Percentiles rank a stretch among this genome's conserved stretches.
phyloP scores from a whole-genome alignment of 1,140 invertebrate species.

The Anoplolepis gracilipes region DNA sequence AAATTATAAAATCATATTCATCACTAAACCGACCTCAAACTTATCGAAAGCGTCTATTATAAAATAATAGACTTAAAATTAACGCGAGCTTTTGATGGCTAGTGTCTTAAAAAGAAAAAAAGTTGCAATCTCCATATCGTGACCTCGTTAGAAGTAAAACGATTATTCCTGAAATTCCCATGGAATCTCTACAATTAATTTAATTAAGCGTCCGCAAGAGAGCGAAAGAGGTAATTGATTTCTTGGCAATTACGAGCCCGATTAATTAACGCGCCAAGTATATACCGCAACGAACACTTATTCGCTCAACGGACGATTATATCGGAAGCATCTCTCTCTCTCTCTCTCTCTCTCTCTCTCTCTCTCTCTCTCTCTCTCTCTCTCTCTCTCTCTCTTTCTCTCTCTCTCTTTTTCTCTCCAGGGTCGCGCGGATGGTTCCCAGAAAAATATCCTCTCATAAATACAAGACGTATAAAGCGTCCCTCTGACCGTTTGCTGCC shows the following conservation, averaged over 20 bases:
- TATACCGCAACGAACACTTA: conserved; percentile 39
- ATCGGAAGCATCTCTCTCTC: background rate
- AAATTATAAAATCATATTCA: conserved; percentile 3
- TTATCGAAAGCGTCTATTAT: background rate
- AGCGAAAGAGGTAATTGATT: conserved; percentile 46
- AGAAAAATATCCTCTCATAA: conserved; percentile 47
- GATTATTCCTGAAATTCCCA: conserved; percentile 40
- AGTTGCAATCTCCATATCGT: conserved; percentile 3
- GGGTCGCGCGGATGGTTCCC: background rate
- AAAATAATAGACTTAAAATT: no score
- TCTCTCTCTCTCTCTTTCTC: no score
- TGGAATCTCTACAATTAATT: conserved; percentile 44
- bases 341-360: no score
- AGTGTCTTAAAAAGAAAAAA: background rate
- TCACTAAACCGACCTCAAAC: background rate
- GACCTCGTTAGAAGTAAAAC: conserved; percentile 22
- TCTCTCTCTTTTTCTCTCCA: background rate
- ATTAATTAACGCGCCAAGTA: conserved; percentile 43
- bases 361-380: no score
- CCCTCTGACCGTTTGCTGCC: background rate
- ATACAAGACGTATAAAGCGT: conserved; percentile 44
- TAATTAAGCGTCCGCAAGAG: conserved; percentile 47
- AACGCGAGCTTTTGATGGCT: background rate
- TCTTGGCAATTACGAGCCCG: conserved; percentile 42
- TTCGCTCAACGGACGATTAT: conserved; percentile 42